phyloP scores from a whole-genome alignment of 2,797 vertebrate genomes.

The Poeciliopsis infans region DNA sequence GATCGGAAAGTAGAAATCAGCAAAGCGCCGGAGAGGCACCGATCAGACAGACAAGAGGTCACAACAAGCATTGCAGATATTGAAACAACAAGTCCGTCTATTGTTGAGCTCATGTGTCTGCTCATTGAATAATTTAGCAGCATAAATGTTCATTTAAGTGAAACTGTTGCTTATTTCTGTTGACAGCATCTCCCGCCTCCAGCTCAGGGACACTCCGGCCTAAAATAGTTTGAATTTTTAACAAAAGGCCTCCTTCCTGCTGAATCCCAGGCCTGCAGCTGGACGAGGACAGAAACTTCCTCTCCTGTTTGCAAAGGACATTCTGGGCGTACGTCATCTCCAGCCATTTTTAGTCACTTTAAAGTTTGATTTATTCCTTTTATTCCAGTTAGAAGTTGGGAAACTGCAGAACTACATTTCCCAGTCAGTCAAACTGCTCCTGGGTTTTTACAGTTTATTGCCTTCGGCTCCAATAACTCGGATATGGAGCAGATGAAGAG shows the following conservation, averaged over 20 bases:
- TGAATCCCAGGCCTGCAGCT: slow-evolving; percentile 16
- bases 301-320: slow-evolving; percentile 5
- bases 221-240: slow-evolving; percentile 22
- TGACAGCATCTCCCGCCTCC: slow-evolving; percentile 32
- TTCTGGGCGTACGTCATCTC: slow-evolving; percentile 14
- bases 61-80: too few relatives aligned
- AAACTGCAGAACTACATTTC: neutral
- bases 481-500: slow-evolving; percentile 7
- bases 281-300: slow-evolving; percentile 17
- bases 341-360: neutral
- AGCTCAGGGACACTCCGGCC: slow-evolving; percentile 53
- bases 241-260: slow-evolving; percentile 29
- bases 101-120: too few relatives aligned
- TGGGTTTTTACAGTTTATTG: slow-evolving; percentile 46
- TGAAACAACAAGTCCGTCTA: too few relatives aligned
- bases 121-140: too few relatives aligned
- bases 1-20: neutral
- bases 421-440: neutral
- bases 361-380: neutral
- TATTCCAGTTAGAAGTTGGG: neutral
- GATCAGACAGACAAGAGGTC: too few relatives aligned
- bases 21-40: neutral
- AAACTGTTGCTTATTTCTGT: too few relatives aligned
- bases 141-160: too few relatives aligned
- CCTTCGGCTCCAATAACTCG: neutral